Evolutionary conservation across 2,797 vertebrate genomes (phyloP), one percentile per base, ranked within the genome.

Genomic region (Falco peregrinus): DNA sequence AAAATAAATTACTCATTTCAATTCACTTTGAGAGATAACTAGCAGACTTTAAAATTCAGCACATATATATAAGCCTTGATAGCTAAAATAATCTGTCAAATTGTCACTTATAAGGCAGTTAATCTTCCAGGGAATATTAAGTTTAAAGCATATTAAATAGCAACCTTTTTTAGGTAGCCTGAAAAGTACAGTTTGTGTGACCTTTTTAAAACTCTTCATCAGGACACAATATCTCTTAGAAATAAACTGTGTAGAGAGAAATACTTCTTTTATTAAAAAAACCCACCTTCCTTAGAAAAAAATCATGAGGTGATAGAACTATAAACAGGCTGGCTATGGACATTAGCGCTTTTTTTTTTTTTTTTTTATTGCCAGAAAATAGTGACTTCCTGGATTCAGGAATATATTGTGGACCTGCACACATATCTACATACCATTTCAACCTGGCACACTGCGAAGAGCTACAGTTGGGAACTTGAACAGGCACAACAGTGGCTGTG

Each of bases 81-180:
- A 74, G 51, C 41, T 90, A 93, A 90, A 94, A 87, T 78, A 89
- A 89, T 94, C 69, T 73, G 35, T 82, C 80, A 95, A 93, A 95
- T 77, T 70, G 37, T 50, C 28, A 89, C 84, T 94, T 91, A 80
- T 56, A 86, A 96, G 31, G 21, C 43, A 88, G 51, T 63, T 92
- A 88, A 81, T 93, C 77, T 96, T 94, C 51, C 16, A 60, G 70
- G 39, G 63, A 91, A 82, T 93, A 93, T 88, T 73, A 92, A 77
- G 29, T 89, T 93, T 80, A 88, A 84, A 63, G 37, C 16, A 70
- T 63, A 88, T 70, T 86, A 81, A 90, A 88, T 29, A 70, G 10
- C 16, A 93, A 69, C 45, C 56, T 60, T 78, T 90, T 94, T 84
- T 59, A 87, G 43, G 74, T 37, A 89, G 59, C 15, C 20, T 82